These are phyloP conservation scores for Anser brachyrhynchus DNA, from an alignment of 2,113 vertebrate species.

Conservation along the genomic window DNA sequence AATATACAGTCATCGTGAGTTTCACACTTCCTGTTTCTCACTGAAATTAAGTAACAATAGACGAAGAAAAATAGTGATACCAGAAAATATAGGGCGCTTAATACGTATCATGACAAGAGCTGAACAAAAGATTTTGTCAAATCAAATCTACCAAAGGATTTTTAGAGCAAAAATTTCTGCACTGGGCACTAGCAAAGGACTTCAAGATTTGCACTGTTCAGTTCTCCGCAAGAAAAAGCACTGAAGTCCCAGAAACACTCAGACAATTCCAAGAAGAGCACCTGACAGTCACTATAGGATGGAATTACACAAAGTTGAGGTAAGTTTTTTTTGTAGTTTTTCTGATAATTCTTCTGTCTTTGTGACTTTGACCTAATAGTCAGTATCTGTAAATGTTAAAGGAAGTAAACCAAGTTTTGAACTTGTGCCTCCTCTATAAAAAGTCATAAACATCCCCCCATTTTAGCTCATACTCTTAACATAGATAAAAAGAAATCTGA, in stretches of 20 bases:
- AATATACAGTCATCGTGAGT: not conserved
- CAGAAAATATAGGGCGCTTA: not conserved
- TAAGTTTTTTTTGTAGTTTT: not conserved
- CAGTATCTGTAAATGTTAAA: not conserved
- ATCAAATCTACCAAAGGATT: not conserved
- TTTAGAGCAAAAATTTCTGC: not conserved
- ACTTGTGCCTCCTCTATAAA: not conserved
- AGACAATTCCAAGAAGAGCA: not conserved
- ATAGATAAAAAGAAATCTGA: not conserved
- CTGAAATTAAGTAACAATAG: not conserved
- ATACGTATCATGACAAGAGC: not conserved
- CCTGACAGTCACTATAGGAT: not conserved
- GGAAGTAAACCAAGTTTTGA: not conserved
- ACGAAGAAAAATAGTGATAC: not conserved
- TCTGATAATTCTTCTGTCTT: not conserved
- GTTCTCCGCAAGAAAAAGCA: not conserved
- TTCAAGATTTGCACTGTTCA: not conserved
- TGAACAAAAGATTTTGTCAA: not conserved
- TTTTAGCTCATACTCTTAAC: not conserved
- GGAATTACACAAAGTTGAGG: not conserved
- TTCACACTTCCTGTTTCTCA: not conserved
- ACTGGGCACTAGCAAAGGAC: not conserved
- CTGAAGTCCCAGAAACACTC: not conserved
- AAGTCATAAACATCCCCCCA: not conserved
- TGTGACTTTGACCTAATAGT: not conserved